Evolutionary conservation across 2,797 vertebrate genomes (phyloP).

Genomic region (Mormyrops attenuatus): DNA sequence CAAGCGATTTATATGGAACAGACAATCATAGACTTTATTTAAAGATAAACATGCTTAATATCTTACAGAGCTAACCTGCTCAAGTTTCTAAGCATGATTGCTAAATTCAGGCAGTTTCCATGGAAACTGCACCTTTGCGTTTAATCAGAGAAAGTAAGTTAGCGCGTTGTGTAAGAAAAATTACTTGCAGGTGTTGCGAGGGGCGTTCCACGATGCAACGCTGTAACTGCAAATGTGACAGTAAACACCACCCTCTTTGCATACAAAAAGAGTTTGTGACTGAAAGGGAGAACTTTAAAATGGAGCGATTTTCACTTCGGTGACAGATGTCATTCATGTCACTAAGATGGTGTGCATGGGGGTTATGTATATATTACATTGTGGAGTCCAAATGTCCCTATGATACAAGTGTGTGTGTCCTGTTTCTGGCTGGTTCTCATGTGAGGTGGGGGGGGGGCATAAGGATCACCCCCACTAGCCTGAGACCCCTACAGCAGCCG

Average conservation of each 20-base stretch:
- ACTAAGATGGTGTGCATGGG: neutral
- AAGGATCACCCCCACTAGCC: neutral
- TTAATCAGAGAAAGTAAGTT: constrained; percentile 6
- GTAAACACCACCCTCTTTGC: neutral
- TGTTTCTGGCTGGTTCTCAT: neutral
- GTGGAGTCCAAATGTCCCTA: neutral
- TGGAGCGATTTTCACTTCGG: neutral
- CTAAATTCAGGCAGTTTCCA: constrained; percentile 11
- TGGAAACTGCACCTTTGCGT: constrained; percentile 1
- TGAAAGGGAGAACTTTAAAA: neutral
- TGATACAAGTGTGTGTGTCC: neutral
- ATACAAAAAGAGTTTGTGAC: neutral
- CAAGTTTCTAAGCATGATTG: neutral
- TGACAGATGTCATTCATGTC: constrained; percentile 4
- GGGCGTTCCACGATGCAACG: neutral
- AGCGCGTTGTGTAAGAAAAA: neutral
- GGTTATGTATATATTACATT: neutral
- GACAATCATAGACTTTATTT: neutral
- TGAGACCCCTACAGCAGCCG: neutral
- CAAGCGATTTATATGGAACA: neutral
- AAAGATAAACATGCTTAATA: neutral
- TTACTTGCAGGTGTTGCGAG: constrained; percentile 8
- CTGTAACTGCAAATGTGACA: neutral
- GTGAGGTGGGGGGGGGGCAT: neutral
- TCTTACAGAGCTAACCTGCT: neutral